phyloP scores from a whole-genome alignment of 2,113 vertebrate genomes.

The Odocoileus virginianus region DNA sequence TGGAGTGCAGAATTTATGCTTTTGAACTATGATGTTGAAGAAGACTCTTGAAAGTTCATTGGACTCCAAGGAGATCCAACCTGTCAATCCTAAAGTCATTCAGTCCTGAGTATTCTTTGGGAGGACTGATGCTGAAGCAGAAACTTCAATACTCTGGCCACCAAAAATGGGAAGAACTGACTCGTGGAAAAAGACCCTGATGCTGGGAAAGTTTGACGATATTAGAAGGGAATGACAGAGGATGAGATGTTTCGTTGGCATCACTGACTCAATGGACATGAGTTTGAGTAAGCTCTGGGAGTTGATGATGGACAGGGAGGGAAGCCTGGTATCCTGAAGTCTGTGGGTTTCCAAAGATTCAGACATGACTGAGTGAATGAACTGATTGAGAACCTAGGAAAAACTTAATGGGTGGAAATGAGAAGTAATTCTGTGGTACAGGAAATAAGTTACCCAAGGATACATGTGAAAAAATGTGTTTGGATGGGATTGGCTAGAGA shows the following conservation, averaged over 20 bases:
- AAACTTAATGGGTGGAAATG: neutral
- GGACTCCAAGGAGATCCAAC: neutral
- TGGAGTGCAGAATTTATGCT: neutral
- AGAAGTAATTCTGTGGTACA: neutral
- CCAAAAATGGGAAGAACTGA: neutral
- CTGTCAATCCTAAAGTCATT: neutral
- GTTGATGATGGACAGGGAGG: neutral
- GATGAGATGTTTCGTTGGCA: neutral
- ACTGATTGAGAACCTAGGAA: neutral
- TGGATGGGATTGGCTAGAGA: neutral
- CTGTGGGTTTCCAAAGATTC: neutral
- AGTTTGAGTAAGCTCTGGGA: neutral
- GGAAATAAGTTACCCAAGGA: neutral
- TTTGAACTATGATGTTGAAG: neutral
- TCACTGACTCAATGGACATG: neutral
- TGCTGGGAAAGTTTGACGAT: neutral
- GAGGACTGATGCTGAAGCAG: neutral
- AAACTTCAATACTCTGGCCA: neutral
- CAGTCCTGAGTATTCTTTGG: neutral
- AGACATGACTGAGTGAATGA: neutral
- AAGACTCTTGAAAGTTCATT: neutral
- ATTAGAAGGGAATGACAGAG: neutral
- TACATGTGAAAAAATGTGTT: neutral
- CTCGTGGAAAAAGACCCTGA: neutral
- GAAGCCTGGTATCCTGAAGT: neutral